Base-by-base conservation (phyloP, 2,888 invertebrate species). In the Pseudeuparius sepicola region DNA sequence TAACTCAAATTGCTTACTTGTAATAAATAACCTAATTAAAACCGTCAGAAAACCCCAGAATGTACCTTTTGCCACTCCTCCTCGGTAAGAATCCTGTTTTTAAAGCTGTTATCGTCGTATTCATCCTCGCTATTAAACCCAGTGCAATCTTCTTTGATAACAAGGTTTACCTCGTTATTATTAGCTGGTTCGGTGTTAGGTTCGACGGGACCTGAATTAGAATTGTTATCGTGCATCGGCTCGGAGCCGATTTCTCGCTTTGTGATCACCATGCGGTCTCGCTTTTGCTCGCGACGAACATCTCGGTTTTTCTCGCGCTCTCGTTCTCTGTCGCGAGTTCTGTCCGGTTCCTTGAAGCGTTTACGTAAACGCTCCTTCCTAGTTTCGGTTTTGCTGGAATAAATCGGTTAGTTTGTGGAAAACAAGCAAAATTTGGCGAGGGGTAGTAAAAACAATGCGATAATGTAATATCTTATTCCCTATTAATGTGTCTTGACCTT, bases 61-160 rank as follows among this genome's bases (percentile, higher is more conserved):
- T n/a, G n/a, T 47, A 60, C 60, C 46, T 55, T 51, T 36, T 56
- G 53, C 63, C 63, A 63, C 44, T 63, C 63, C 45, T 62, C 61
- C 46, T 57, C 59, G 17, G 59, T 57, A 14, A 60, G 46, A 44
- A 55, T 43, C 33, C 52, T 44, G 30, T 46, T 30, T 28, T 48
- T 42, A 14, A 44, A 39, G 28, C 44, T 45, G 20, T 50, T 52
- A 34, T 55, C 54, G 45, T 56, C 58, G 48, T 63, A 63, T 42
- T 63, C 63, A 48, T 63, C 63, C 43, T 63, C 63, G 42, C 61
- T 61, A 43, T 63, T 63, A 43, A 60, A 62, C 2, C 63, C 63
- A 37, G 60, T 60, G 18, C 54, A 56, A 42, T 63, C 63, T 50
- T 62, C 63, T 34, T 60, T 58, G 6, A 42, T 50, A 33, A 28